Percentiles rank a stretch among this genome's conserved stretches.
Conservation (phyloP, 2,888 invertebrate species). For the Clitarchus hookeri region DNA sequence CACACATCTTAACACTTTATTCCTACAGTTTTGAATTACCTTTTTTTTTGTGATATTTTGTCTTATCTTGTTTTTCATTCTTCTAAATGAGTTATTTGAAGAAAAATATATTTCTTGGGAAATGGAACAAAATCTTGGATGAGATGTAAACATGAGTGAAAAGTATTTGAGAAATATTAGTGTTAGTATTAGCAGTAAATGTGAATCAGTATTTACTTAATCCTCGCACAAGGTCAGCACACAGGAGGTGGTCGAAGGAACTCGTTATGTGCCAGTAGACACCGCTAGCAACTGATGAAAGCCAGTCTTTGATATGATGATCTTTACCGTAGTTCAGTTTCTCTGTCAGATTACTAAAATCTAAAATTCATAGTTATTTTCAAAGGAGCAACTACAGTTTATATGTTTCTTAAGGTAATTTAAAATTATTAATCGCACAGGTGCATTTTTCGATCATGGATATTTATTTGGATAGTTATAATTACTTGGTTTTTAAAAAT, state of each 20-base stretch:
- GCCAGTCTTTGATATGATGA: conserved; percentile 26
- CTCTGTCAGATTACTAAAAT: conserved; percentile 10
- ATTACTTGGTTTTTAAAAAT: conserved; percentile 4
- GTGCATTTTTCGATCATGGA: conserved; percentile 18
- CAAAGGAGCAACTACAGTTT: conserved; percentile 16
- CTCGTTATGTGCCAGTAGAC: not conserved
- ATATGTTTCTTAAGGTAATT: conserved; percentile 17
- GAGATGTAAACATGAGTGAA: not conserved
- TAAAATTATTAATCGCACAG: conserved; percentile 22
- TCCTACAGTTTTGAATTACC: not conserved
- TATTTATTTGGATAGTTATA: conserved; percentile 17
- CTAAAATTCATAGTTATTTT: conserved; percentile 20
- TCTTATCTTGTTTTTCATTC: conserved; percentile 8
- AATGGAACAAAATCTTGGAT: not conserved
- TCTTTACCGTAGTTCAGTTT: conserved; percentile 1
- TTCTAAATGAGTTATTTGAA: not conserved
- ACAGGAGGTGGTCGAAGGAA: not conserved
- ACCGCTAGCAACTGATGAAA: conserved; percentile 6
- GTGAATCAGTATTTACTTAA: not conserved
- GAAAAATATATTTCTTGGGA: conserved; percentile 14
- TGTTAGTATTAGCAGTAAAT: conserved; percentile 17
- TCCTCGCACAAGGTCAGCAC: not conserved
- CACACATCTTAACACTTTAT: not conserved
- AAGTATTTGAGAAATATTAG: conserved; percentile 10
- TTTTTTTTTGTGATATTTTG: not conserved